These are phyloP conservation scores for Venusia cambrica DNA, from an alignment of 2,888 invertebrate species.

Conservation along the genomic window DNA sequence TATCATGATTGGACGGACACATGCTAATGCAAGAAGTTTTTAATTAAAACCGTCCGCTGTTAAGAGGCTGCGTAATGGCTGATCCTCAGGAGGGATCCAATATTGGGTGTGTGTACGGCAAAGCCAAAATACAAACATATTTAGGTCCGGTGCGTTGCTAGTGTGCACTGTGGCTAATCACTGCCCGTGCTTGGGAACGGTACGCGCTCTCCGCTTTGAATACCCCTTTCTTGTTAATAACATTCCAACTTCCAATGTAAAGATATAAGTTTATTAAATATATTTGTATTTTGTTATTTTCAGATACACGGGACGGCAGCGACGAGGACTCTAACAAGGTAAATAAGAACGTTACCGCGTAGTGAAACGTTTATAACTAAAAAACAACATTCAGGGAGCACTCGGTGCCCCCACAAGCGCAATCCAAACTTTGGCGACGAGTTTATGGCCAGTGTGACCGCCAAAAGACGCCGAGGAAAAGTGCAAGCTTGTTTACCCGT, in stretches of 20 bases:
- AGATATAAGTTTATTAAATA: constrained; percentile 19
- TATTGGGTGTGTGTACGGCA: constrained; percentile 68
- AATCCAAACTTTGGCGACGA: constrained; percentile 67
- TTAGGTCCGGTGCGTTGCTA: constrained; percentile 69
- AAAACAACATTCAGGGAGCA: constrained; percentile 51
- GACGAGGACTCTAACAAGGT: constrained; percentile 64
- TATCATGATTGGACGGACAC: constrained; percentile 67
- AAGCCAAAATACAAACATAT: constrained; percentile 79
- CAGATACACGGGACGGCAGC: constrained; percentile 68
- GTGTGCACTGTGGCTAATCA: constrained; percentile 71
- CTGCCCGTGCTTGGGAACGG: constrained; percentile 49
- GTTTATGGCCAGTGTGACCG: constrained; percentile 75
- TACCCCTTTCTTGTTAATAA: constrained; percentile 57
- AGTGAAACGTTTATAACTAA: constrained; percentile 42
- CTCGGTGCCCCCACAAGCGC: constrained; percentile 54
- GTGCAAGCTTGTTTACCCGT: constrained; percentile 79
- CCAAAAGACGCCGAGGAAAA: constrained; percentile 71
- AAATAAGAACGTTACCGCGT: constrained; percentile 42
- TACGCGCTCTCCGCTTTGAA: constrained; percentile 53
- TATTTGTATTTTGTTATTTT: constrained; percentile 41
- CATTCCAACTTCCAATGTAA: constrained; percentile 34
- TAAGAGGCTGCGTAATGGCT: constrained; percentile 79
- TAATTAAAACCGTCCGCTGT: constrained; percentile 78
- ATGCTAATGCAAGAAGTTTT: constrained; percentile 80
- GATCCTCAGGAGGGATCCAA: constrained; percentile 74